A percentile compares a stretch with the other conserved stretches of the same genome.
These are phyloP conservation scores for Neofelis nebulosa DNA, from an alignment of 2,113 vertebrate species.

Conservation along the genomic window DNA sequence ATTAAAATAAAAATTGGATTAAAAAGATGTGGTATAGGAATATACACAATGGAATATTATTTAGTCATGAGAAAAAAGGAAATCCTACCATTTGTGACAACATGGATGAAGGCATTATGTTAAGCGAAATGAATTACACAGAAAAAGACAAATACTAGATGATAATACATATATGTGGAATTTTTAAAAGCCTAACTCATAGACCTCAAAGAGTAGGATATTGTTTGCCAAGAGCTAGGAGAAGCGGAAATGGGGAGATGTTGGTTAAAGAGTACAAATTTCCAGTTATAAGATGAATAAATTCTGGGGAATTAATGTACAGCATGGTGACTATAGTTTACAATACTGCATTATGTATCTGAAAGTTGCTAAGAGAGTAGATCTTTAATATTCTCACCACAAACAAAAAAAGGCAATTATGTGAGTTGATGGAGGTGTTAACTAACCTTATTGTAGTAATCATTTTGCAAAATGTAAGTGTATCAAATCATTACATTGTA, in stretches of 20 bases:
- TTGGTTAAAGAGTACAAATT: not conserved
- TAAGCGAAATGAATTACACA: not conserved
- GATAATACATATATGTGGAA: not conserved
- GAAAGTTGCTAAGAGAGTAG: not conserved
- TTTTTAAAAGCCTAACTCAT: not conserved
- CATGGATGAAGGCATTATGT: not conserved
- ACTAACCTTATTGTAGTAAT: not conserved
- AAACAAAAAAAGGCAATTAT: not conserved
- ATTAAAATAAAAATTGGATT: not conserved
- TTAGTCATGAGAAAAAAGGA: not conserved
- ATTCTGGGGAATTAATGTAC: not conserved
- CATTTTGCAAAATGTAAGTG: not conserved
- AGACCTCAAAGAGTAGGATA: not conserved
- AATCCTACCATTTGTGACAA: not conserved
- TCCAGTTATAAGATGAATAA: not conserved
- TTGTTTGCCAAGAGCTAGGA: not conserved
- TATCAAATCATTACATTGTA: not conserved
- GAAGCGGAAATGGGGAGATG: not conserved
- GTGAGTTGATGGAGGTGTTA: not conserved
- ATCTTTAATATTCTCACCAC: not conserved
- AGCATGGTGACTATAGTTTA: not conserved
- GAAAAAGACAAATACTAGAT: not conserved
- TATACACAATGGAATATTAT: not conserved
- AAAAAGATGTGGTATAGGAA: not conserved
- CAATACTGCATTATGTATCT: not conserved